Conservation (phyloP, 2,113 vertebrate genomes). For the Pluvialis apricaria region DNA sequence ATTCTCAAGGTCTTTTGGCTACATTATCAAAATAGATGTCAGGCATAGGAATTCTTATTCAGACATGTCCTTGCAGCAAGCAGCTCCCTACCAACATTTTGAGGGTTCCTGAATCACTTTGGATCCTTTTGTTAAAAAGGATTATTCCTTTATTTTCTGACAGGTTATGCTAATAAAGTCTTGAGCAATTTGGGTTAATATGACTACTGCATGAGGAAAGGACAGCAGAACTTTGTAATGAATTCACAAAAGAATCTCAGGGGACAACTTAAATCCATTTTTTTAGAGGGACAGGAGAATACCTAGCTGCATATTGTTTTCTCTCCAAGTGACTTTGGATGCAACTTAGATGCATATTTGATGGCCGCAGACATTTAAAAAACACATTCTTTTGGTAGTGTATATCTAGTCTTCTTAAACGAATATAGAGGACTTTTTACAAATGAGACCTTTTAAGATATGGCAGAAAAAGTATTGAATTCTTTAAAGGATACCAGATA, state of each 20-base stretch:
- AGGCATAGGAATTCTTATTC: not conserved
- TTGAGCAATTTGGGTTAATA: not conserved
- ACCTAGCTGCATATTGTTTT: not conserved
- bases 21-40: not conserved
- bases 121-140: not conserved
- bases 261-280: not conserved
- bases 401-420: not conserved
- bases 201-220: not conserved
- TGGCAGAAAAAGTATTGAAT: not conserved
- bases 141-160: not conserved
- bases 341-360: not conserved
- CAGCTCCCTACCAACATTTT: not conserved
- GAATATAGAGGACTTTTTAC: not conserved
- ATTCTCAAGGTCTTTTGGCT: not conserved
- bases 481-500: not conserved
- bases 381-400: not conserved
- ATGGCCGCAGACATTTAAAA: not conserved
- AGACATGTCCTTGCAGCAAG: not conserved
- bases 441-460: not conserved
- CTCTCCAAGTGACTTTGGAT: not conserved
- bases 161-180: not conserved
- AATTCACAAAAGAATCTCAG: not conserved
- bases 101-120: not conserved
- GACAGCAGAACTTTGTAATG: not conserved
- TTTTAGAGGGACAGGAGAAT: not conserved